Evolutionary conservation across 2,797 vertebrate species (phyloP).

Genomic region (Carduelis carduelis): DNA sequence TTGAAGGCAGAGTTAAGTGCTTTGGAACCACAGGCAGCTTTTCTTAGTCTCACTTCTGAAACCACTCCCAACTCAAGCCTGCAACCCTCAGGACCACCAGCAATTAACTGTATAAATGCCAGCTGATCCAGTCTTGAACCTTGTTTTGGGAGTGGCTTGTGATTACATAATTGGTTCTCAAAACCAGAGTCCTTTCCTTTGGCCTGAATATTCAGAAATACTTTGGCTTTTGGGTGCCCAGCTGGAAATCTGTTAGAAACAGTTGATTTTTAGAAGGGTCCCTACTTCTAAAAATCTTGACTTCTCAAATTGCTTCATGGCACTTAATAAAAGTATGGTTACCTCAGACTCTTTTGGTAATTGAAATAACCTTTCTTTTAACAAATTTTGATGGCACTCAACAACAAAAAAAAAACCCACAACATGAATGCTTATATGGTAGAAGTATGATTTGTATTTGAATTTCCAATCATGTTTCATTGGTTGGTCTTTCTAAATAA

Average conservation of each 20-base stretch:
- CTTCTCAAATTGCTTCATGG: not conserved
- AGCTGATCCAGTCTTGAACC: not conserved
- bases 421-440: not conserved
- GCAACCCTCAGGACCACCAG: not conserved
- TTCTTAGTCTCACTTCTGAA: conserved; percentile 14
- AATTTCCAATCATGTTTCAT: not conserved
- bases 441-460: not conserved
- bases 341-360: not conserved
- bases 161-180: not conserved
- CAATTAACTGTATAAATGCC: not conserved
- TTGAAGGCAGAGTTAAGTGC: not conserved
- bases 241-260: not conserved
- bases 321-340: not conserved
- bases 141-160: not conserved
- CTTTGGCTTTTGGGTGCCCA: not conserved
- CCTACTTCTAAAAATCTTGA: not conserved
- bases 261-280: not conserved
- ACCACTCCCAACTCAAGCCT: not conserved
- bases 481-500: not conserved
- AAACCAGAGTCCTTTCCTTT: not conserved
- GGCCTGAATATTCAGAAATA: not conserved
- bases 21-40: not conserved
- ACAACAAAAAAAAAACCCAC: too few species aligned
- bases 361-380: not conserved
- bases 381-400: not conserved